Percentiles rank a stretch among this genome's conserved stretches.
Evolutionary conservation across 2,888 invertebrate genomes (phyloP).

Genomic region (Drosophila peninsularis): DNA sequence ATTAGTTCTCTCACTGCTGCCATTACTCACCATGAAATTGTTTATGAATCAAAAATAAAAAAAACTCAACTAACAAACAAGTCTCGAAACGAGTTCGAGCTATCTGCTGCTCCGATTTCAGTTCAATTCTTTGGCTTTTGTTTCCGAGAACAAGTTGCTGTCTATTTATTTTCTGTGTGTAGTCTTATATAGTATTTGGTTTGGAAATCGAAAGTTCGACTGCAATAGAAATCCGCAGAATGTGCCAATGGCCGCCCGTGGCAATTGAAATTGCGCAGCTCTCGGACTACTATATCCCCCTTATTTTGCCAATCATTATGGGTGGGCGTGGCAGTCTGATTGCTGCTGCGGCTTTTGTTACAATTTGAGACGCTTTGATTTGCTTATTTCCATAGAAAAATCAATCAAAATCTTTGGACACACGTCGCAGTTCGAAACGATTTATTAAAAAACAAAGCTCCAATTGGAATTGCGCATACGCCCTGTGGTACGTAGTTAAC

Average conservation of each 20-base stretch:
- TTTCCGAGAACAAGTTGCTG: conserved; percentile 47
- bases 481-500: conserved; percentile 22
- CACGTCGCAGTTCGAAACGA: conserved; percentile 9
- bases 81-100: conserved; percentile 13
- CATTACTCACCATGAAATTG: neutral
- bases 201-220: conserved; percentile 65
- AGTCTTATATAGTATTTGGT: conserved; percentile 17
- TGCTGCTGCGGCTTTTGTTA: conserved; percentile 29
- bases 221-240: conserved; percentile 40
- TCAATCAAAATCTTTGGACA: conserved; percentile 51
- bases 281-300: neutral
- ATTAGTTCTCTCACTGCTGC: conserved; percentile 10
- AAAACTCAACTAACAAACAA: neutral
- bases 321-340: conserved; percentile 47
- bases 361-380: conserved; percentile 30
- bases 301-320: conserved; percentile 52
- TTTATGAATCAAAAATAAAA: neutral
- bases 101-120: conserved; percentile 37
- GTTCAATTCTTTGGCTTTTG: conserved; percentile 15
- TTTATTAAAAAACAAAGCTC: neutral
- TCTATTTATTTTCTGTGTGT: neutral
- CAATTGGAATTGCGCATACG: conserved; percentile 55
- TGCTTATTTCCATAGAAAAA: conserved; percentile 42
- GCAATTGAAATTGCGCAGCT: conserved; percentile 44
- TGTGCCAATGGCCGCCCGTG: conserved; percentile 33